Base-by-base conservation (phyloP, 2,797 vertebrate species). In the Typhlichthys subterraneus region DNA sequence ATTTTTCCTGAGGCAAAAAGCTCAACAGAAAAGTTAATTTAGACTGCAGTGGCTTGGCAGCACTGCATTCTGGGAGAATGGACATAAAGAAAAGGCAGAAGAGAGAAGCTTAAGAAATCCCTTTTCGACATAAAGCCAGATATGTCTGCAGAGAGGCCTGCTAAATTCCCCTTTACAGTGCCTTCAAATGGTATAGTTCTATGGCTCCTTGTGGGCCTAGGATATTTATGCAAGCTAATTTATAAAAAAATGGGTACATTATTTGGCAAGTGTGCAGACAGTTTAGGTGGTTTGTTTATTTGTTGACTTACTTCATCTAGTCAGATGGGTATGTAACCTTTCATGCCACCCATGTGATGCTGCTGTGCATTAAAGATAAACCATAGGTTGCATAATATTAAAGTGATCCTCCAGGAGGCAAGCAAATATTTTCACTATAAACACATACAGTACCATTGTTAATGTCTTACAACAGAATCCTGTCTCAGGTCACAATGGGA, bases 161-260 rank as follows among this genome's bases (percentile, higher is more conserved):
- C 80, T 86, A 88, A 83, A 89, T 87, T 91, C 87, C 81, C 73
- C 84, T 88, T 87, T 77, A 88, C 71, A 84, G 63, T 71, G 62
- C 70, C 82, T 87, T 86, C 80, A 86, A 87, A 85, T 87, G 84
- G 76, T 63, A 78, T 69, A 73, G 84, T 82, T 72, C 77, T 75
- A 65, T 67, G 69, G 71, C 76, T 84, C 80, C 86, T 78, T 87
- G 83, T 85, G 75, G 65, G 46, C 65, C 55, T 87, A 86, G 84
- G 79, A 80, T 73, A 75, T 86, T 89, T 88, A 83, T 83, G 78
- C 70, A 45, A 69, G 73, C 80, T 87, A 77, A 87, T 88, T 88
- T 82, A 76, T 84, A 87, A 77, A 75, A 67, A 13, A 38, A 29
- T 38, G 38, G 31, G 15, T 53, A 45, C 61, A 56, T 72, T 78